These are phyloP conservation scores for Ptychoptera albimana DNA, from an alignment of 2,888 invertebrate species.

Conservation along the genomic window DNA sequence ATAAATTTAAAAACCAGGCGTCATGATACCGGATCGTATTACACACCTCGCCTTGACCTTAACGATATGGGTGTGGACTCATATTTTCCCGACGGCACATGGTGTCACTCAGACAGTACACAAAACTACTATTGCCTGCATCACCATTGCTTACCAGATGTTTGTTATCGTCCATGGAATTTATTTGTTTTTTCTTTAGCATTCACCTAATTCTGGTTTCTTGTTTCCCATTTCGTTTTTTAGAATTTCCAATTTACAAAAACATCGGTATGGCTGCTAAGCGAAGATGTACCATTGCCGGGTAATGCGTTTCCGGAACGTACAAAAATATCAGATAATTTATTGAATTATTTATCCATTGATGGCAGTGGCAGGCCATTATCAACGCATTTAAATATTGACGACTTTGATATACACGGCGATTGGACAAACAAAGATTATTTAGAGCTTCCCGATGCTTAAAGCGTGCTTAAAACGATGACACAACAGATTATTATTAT, in stretches of 20 bases:
- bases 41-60: conserved; percentile 59
- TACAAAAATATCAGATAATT: conserved; percentile 31
- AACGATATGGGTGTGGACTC: conserved; percentile 56
- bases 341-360: conserved; percentile 44
- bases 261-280: conserved; percentile 34
- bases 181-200: too few species aligned
- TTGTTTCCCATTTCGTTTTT: conserved; percentile 13
- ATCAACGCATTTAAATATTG: conserved; percentile 38
- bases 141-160: conserved; percentile 60
- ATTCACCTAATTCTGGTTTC: conserved; percentile 6
- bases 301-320: conserved; percentile 44
- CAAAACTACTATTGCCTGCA: conserved; percentile 55
- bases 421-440: conserved; percentile 53
- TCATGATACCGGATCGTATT: conserved; percentile 47
- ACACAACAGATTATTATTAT: too few species aligned
- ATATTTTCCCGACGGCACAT: conserved; percentile 67
- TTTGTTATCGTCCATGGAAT: too few species aligned
- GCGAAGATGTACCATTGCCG: conserved; percentile 40
- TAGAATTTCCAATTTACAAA: conserved; percentile 45
- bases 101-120: conserved; percentile 52
- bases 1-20: conserved; percentile 21
- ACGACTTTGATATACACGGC: conserved; percentile 21
- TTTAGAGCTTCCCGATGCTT: conserved; percentile 34
- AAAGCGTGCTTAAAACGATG: too few species aligned
- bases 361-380: conserved; percentile 43